Evolutionary conservation across 2,113 vertebrate species (phyloP).

Genomic region (Tragelaphus scriptus): DNA sequence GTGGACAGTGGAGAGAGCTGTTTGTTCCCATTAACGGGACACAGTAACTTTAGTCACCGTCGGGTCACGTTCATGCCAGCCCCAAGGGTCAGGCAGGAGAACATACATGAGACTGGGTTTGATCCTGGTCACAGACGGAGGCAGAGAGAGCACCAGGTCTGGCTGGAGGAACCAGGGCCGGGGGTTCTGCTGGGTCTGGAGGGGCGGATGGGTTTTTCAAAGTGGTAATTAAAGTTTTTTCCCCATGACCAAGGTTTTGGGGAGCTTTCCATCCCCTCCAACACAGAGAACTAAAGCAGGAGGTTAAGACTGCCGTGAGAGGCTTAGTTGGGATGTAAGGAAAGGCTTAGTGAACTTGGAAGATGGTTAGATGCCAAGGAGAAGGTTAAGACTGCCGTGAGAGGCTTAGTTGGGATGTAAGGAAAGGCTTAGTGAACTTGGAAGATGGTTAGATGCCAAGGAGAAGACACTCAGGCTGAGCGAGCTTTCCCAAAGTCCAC

Average conservation of each 20-base stretch:
- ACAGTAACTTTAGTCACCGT: not conserved
- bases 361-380: not conserved
- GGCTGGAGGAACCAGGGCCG: not conserved
- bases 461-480: not conserved
- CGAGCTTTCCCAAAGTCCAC: rapidly evolving
- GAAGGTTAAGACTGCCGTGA: not conserved
- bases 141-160: not conserved
- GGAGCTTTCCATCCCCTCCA: not conserved
- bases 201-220: not conserved
- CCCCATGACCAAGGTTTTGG: not conserved
- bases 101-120: not conserved
- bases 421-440: not conserved
- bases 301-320: not conserved
- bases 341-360: not conserved
- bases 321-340: not conserved
- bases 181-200: not conserved
- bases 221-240: not conserved
- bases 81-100: not conserved
- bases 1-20: not conserved
- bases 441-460: not conserved
- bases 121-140: no score
- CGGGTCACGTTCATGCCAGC: not conserved
- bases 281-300: not conserved
- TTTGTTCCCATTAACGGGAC: not conserved
- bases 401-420: not conserved